These are phyloP conservation scores for Drosophila murphyi DNA, from an alignment of 1,140 invertebrate genomes.

Conservation along the genomic window DNA sequence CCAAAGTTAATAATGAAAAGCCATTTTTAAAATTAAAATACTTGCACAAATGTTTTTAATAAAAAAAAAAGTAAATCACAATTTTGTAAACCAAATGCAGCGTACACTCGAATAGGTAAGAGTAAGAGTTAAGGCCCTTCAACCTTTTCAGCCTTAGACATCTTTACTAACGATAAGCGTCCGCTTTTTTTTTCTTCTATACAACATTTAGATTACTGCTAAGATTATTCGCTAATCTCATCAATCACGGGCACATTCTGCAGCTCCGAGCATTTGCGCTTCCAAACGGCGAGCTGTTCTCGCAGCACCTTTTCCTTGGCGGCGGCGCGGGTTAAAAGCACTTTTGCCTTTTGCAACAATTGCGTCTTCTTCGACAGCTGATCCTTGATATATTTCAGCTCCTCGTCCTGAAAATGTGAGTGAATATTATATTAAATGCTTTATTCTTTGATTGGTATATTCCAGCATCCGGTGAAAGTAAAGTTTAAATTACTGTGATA, in stretches of 20 bases:
- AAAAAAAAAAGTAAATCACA: neutral
- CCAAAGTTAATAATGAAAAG: neutral
- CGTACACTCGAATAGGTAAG: neutral
- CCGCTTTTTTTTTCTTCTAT: conserved; percentile 29
- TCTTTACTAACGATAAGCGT: conserved; percentile 5
- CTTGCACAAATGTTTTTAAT: neutral
- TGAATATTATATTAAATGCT: neutral
- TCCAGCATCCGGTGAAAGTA: too few relatives aligned
- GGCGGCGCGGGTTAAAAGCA: conserved; percentile 77
- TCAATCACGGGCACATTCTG: conserved; percentile 84
- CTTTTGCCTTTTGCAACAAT: conserved; percentile 86
- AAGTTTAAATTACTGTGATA: neutral
- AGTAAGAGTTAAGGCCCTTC: too few relatives aligned
- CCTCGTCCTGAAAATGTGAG: conserved; percentile 48
- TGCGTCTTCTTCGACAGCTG: conserved; percentile 86
- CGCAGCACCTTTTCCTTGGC: conserved; percentile 82
- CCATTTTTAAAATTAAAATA: neutral
- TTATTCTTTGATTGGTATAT: neutral
- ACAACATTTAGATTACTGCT: conserved; percentile 60
- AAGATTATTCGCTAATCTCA: conserved; percentile 79
- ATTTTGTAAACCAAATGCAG: neutral
- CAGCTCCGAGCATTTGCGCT: conserved; percentile 80
- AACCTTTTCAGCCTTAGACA: neutral
- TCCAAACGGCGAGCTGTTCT: conserved; percentile 76
- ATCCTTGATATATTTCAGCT: conserved; percentile 84